These are phyloP conservation scores for Rhingia rostrata DNA, from an alignment of 2,888 invertebrate species.

Conservation along the genomic window DNA sequence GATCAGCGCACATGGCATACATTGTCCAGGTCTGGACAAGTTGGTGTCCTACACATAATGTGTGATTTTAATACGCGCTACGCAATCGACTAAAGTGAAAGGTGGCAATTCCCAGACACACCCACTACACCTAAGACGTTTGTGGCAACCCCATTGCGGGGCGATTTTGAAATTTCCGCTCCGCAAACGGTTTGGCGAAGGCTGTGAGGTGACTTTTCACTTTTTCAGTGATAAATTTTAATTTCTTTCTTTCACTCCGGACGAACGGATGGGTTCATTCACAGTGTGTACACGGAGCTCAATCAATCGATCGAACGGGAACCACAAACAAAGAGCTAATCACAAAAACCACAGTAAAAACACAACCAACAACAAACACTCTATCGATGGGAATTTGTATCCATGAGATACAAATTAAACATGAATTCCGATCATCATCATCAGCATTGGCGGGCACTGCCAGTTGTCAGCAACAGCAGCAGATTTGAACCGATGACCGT, in stretches of 20 bases:
- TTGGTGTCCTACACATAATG: slow-evolving; percentile 18
- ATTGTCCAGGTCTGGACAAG: not conserved
- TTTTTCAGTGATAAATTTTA: slow-evolving; percentile 52
- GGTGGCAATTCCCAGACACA: slow-evolving; percentile 52
- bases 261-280: slow-evolving; percentile 17
- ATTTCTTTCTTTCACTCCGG: slow-evolving; percentile 40
- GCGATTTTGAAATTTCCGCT: slow-evolving; percentile 14
- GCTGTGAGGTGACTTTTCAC: slow-evolving; percentile 3
- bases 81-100: slow-evolving; percentile 46
- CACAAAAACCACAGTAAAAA: slow-evolving; percentile 60
- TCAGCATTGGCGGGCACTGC: slow-evolving; percentile 51
- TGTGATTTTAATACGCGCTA: slow-evolving; percentile 18
- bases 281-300: slow-evolving; percentile 24
- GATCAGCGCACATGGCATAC: too few relatives aligned
- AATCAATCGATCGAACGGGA: slow-evolving; percentile 73
- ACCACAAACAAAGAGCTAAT: slow-evolving; percentile 73
- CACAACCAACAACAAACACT: slow-evolving; percentile 61
- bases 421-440: slow-evolving; percentile 73
- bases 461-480: slow-evolving; percentile 64
- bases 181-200: slow-evolving; percentile 21
- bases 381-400: slow-evolving; percentile 73
- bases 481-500: slow-evolving; percentile 74
- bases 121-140: slow-evolving; percentile 28
- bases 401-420: slow-evolving; percentile 74
- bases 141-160: too few relatives aligned